A percentile compares a stretch with the other conserved stretches of the same genome.
Conservation (phyloP, 2,797 vertebrate species). For the Eulemur albifrons region DNA sequence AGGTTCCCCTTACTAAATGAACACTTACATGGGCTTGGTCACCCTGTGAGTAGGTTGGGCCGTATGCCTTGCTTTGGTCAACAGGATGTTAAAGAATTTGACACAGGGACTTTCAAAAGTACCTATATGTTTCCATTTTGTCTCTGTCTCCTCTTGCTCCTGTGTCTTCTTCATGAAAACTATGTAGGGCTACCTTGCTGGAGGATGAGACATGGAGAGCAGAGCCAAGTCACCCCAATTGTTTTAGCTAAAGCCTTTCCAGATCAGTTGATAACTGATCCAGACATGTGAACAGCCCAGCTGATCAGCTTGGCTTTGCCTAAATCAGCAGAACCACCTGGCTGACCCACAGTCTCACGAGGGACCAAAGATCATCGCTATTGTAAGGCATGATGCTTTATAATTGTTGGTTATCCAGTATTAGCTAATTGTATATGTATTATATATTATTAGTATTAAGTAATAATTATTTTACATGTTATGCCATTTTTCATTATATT, state of each 20-base stretch:
- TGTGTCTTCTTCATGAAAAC: neutral
- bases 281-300: neutral
- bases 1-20: neutral
- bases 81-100: neutral
- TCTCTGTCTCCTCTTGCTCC: neutral
- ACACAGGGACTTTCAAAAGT: neutral
- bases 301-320: neutral
- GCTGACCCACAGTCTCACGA: neutral
- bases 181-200: neutral
- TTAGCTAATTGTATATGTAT: neutral
- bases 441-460: neutral
- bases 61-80: neutral
- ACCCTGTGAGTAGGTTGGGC: too few species aligned
- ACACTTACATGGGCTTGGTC: neutral
- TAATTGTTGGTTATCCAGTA: neutral
- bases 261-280: neutral
- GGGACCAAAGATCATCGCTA: neutral
- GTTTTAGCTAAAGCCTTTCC: neutral
- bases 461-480: neutral
- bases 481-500: neutral
- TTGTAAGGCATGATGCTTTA: neutral
- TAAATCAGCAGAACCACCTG: neutral
- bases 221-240: neutral
- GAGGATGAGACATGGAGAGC: fast-evolving
- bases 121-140: neutral